Evolutionary conservation across 1,140 invertebrate species (phyloP).

Genomic region (Calephelis nemesis): DNA sequence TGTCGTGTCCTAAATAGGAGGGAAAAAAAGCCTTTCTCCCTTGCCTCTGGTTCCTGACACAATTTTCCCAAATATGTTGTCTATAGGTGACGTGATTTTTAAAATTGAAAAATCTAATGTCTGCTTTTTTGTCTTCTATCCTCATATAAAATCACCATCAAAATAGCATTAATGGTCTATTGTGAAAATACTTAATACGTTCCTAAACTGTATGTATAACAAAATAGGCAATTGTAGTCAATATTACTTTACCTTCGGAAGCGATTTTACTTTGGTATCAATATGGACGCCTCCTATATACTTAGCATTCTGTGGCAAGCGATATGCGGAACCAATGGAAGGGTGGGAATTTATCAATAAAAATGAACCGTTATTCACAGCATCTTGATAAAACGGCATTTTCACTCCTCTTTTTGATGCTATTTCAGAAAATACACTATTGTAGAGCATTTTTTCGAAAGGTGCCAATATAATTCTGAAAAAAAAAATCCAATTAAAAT

Average conservation of each 20-base stretch:
- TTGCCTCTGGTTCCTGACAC: no score
- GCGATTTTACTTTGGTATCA: constrained; percentile 35
- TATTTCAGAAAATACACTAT: constrained; percentile 37
- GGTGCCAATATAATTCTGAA: constrained; percentile 20
- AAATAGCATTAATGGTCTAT: no score
- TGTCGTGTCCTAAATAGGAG: no score
- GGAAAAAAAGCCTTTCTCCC: no score
- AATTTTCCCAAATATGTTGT: no score
- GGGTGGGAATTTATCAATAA: constrained; percentile 50
- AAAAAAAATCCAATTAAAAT: constrained; percentile 13
- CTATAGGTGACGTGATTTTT: no score
- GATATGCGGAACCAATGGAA: constrained; percentile 40
- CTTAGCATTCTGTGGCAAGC: constrained; percentile 47
- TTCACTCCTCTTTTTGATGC: constrained; percentile 40
- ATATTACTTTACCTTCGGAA: constrained; percentile 43
- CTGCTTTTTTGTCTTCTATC: no score
- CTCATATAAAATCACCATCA: no score
- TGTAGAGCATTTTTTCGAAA: constrained; percentile 40
- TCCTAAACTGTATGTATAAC: no score
- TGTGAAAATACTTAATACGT: no score
- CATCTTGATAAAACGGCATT: constrained; percentile 45
- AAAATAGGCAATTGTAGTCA: no score
- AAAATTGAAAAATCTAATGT: no score
- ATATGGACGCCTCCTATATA: constrained; percentile 56
- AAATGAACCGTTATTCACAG: constrained; percentile 40